Evolutionary conservation across 23 tunicate species (phyloP).

Genomic region (Halocynthia aurantium): DNA sequence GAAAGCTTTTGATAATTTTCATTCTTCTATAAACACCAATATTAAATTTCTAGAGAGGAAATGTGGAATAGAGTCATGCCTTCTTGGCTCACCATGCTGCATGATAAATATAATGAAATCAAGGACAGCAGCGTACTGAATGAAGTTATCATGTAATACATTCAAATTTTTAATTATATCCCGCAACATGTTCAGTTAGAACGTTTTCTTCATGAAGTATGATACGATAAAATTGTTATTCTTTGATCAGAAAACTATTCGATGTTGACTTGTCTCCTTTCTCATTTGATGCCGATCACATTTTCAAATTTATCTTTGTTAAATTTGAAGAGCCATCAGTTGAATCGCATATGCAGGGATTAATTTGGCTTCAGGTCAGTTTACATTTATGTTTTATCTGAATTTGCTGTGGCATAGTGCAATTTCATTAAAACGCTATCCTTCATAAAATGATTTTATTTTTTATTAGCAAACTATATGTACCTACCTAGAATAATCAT

Average conservation of each 20-base stretch:
- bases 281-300: constrained; percentile 25
- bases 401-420: too few species aligned
- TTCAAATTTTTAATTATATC: background rate
- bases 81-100: constrained; percentile 53
- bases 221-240: background rate
- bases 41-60: constrained; percentile 17
- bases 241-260: constrained; percentile 40
- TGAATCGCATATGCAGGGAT: constrained; percentile 9
- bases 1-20: background rate
- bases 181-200: background rate
- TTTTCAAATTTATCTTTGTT: constrained; percentile 10
- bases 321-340: background rate
- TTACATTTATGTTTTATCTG: background rate
- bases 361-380: constrained; percentile 15
- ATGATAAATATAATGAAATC: constrained; percentile 7
- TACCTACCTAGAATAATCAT: background rate
- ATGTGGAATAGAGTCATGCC: constrained; percentile 71
- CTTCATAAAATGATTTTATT: too few species aligned
- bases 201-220: background rate
- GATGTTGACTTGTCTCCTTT: constrained; percentile 55
- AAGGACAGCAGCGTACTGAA: background rate
- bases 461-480: too few species aligned
- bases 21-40: background rate
- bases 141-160: constrained; percentile 14
- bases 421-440: too few species aligned